Evolutionary conservation across 1,140 invertebrate genomes (phyloP).

Genomic region (Ditylenchus dipsaci): DNA sequence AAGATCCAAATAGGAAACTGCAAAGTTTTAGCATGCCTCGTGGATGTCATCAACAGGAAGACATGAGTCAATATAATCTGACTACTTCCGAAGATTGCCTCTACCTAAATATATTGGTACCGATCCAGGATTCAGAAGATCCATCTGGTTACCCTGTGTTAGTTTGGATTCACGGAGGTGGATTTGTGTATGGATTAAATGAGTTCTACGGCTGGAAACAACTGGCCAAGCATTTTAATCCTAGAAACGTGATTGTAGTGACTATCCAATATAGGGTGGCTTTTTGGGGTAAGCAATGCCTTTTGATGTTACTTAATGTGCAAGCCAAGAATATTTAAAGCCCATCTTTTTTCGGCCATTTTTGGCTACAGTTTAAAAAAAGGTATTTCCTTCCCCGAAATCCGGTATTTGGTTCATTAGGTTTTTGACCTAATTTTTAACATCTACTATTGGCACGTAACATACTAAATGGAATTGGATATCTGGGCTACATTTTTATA

Average conservation of each 20-base stretch:
- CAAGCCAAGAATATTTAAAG: too few species aligned
- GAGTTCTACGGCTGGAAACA: neutral
- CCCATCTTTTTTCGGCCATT: too few species aligned
- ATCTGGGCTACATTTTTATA: too few species aligned
- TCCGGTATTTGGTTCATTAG: too few species aligned
- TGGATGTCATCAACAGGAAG: neutral
- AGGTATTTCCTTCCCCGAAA: too few species aligned
- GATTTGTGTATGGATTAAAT: too few species aligned
- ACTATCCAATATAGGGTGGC: conserved; percentile 88
- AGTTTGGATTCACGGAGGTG: conserved; percentile 18
- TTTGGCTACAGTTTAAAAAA: too few species aligned
- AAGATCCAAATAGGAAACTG: neutral
- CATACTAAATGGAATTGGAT: too few species aligned
- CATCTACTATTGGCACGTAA: too few species aligned
- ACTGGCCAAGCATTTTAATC: conserved; percentile 34
- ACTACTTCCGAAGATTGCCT: conserved; percentile 20
- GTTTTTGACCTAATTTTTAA: too few species aligned
- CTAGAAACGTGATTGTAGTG: conserved; percentile 71
- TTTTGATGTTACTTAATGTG: neutral
- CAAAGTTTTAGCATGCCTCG: neutral
- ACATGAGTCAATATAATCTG: neutral
- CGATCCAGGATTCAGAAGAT: neutral
- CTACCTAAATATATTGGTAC: conserved; percentile 18
- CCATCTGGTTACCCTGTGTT: neutral
- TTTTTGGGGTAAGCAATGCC: conserved; percentile 72